Percentiles rank a stretch among this genome's conserved stretches.
phyloP scores from a whole-genome alignment of 2,888 invertebrate species.

The Crepidodera aurea region DNA sequence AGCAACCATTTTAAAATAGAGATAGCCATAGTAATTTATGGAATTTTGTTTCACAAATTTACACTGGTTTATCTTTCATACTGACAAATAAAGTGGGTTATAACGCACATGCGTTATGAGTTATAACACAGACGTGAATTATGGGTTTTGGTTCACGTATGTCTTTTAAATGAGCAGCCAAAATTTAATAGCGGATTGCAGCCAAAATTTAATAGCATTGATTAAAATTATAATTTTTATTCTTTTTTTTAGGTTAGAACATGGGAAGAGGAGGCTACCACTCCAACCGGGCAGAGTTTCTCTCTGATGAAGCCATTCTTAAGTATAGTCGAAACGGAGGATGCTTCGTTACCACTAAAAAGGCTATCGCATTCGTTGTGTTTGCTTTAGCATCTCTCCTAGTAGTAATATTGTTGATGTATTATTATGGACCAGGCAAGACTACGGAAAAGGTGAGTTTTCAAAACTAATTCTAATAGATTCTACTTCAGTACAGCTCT shows the following conservation, averaged over 20 bases:
- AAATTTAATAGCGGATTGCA: too few relatives aligned
- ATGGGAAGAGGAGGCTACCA: slow-evolving; percentile 50
- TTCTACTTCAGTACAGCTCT: too few relatives aligned
- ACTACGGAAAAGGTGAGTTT: slow-evolving; percentile 48
- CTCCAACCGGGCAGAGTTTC: slow-evolving; percentile 68
- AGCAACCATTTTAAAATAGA: not conserved
- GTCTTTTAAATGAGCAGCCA: too few relatives aligned
- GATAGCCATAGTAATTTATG: not conserved
- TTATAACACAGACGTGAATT: too few relatives aligned
- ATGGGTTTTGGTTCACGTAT: too few relatives aligned
- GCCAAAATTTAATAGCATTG: too few relatives aligned
- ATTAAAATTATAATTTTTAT: too few relatives aligned
- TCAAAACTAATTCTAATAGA: too few relatives aligned
- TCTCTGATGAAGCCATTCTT: slow-evolving; percentile 66
- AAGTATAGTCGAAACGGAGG: slow-evolving; percentile 69
- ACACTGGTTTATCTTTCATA: too few relatives aligned
- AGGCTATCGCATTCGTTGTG: slow-evolving; percentile 63
- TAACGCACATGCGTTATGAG: too few relatives aligned
- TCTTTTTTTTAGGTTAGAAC: slow-evolving; percentile 25
- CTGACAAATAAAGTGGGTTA: too few relatives aligned
- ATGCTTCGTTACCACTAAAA: slow-evolving; percentile 68
- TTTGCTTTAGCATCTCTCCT: slow-evolving; percentile 52
- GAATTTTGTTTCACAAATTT: too few relatives aligned
- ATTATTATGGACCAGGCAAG: slow-evolving; percentile 56
- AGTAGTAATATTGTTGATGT: slow-evolving; percentile 55